phyloP scores from a whole-genome alignment of 1,140 invertebrate species.

The Aethina tumida region DNA sequence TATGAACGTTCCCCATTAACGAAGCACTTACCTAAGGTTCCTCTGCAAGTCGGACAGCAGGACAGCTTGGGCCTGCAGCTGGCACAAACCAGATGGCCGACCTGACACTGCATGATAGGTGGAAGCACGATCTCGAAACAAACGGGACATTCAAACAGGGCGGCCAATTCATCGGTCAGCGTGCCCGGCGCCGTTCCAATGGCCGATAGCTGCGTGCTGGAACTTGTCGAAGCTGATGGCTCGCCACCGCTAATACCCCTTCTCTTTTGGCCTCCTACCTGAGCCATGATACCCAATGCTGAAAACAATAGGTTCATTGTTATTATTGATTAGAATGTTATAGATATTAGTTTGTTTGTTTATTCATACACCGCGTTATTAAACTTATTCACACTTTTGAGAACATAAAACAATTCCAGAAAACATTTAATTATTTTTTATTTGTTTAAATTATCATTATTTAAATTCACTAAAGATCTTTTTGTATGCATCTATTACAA shows the following conservation, averaged over 20 bases:
- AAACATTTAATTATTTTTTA: too few species aligned
- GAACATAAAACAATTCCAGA: too few species aligned
- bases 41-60: conserved; percentile 95
- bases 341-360: too few species aligned
- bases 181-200: conserved; percentile 36
- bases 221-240: conserved; percentile 18
- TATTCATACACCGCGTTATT: too few species aligned
- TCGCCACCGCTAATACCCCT: conserved; percentile 21
- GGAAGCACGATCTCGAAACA: conserved; percentile 99
- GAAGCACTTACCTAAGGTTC: conserved; percentile 75
- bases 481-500: too few species aligned
- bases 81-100: conserved; percentile 84
- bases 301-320: not conserved
- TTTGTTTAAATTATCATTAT: too few species aligned
- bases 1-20: conserved; percentile 1
- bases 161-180: conserved; percentile 79
- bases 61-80: conserved; percentile 92
- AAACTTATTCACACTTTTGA: too few species aligned
- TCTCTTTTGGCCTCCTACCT: conserved; percentile 24
- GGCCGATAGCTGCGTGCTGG: conserved; percentile 18
- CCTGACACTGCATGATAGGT: conserved; percentile 85
- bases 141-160: conserved; percentile 97
- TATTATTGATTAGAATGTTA: not conserved
- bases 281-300: conserved; percentile 25
- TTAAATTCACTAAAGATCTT: too few species aligned